Evolutionary conservation across 1,140 invertebrate genomes (phyloP), one percentile per base, ranked within the genome.

Genomic region (Bombyx mandarina): DNA sequence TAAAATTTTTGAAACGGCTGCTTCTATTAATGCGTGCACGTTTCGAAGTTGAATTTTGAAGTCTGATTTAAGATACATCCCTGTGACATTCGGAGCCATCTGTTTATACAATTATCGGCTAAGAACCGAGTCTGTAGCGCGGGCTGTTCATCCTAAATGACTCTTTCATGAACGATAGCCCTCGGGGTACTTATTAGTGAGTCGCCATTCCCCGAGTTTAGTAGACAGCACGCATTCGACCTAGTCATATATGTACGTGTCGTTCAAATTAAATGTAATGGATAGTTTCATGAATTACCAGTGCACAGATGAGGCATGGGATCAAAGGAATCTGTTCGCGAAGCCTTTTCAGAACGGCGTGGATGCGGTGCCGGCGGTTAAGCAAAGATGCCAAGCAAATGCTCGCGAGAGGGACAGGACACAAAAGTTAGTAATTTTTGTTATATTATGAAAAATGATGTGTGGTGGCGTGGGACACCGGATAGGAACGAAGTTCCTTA

Each of bases 351-450:
- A 68, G 55, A 72, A 67, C 45, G 61, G 52, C 48, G 42, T 56
- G 1, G 69, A 72, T 43, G 12, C 58, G 8, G 75, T 76, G 48
- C 77, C 80, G 7, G 65, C 61, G 8, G 72, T 75, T 3, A 91
- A 89, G 65, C 92, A 93, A 64, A 80, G 93, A 56, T 91, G 89
- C 73, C 91, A 93, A 70, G 93, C 93, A 1, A 94, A 94, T 73
- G 93, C 93, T 3, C 86, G 93, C 2, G 93, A 94, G 75, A 88
- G 93, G 53, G 92, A 93, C 72, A 87, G 93, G 60, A 94, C 93
- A n/a, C 92, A 93, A 77, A 94, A 93, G 93, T 94, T 88, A 85
- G 86, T 87, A 79, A 8, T 50, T 12, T 50, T 12, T 50, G 8
- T 50, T 6, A 1, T 35, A 35, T 5, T 35, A 35, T 3, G 26